These are phyloP conservation scores for Meleagris gallopavo DNA, from an alignment of 2,113 vertebrate genomes.

Conservation along the genomic window DNA sequence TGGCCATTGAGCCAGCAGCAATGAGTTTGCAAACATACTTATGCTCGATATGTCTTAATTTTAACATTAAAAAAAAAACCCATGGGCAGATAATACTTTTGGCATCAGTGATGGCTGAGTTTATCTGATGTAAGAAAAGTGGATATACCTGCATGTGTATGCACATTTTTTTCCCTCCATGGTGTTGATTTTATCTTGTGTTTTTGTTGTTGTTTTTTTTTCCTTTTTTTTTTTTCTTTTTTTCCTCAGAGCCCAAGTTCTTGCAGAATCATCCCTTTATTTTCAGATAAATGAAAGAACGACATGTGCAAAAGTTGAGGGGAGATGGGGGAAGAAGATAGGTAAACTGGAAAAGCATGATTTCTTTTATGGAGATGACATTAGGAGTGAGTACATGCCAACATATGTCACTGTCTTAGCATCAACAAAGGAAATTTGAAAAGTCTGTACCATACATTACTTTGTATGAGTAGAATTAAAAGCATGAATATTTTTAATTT, in stretches of 20 bases:
- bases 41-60: neutral
- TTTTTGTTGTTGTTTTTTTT: neutral
- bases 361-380: neutral
- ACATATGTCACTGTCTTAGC: neutral
- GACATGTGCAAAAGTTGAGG: too few relatives aligned
- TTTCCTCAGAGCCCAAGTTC: neutral
- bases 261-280: neutral
- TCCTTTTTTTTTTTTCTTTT: neutral
- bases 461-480: neutral
- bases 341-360: neutral
- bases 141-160: neutral
- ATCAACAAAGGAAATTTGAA: neutral
- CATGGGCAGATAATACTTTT: neutral
- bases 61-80: neutral
- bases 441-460: neutral
- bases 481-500: neutral
- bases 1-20: constrained; percentile 25
- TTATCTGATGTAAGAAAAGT: neutral
- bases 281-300: neutral
- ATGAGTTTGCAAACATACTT: constrained; percentile 37
- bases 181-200: neutral
- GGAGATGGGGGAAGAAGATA: neutral
- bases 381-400: neutral
- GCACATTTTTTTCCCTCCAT: neutral
- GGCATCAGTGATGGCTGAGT: neutral